These are phyloP conservation scores for Acomys russatus DNA, from an alignment of 2,797 vertebrate species.

Conservation along the genomic window DNA sequence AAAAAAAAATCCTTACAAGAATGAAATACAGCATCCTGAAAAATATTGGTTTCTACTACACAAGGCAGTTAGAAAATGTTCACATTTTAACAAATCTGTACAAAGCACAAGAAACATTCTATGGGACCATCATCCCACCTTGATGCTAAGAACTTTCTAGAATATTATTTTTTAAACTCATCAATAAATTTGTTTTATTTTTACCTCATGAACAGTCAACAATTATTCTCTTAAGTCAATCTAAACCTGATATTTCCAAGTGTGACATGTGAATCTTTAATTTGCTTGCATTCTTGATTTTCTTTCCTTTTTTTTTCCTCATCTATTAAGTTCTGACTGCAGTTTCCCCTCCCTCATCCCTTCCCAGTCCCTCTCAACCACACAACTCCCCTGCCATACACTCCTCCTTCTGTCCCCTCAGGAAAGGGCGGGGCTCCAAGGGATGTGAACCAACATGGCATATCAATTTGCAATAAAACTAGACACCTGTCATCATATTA, in stretches of 20 bases:
- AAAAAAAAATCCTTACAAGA: too few relatives aligned
- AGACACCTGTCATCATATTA: background rate
- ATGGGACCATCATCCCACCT: too few relatives aligned
- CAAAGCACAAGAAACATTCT: too few relatives aligned
- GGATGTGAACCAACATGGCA: background rate
- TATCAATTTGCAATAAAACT: background rate
- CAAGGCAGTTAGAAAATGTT: too few relatives aligned
- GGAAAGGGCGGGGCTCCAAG: background rate
- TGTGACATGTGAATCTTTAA: conserved; percentile 4
- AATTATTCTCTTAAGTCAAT: conserved; percentile 32
- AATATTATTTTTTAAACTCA: background rate
- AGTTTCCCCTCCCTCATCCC: background rate
- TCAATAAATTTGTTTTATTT: background rate
- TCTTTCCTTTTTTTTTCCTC: background rate
- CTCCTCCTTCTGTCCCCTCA: background rate
- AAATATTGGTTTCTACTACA: too few relatives aligned
- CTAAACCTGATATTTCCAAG: conserved; percentile 43
- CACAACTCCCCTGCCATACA: background rate
- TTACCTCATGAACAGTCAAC: background rate
- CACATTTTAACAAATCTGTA: too few relatives aligned
- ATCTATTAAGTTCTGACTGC: background rate
- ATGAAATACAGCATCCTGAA: too few relatives aligned
- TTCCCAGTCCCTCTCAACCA: background rate
- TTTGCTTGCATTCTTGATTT: background rate
- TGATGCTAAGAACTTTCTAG: too few relatives aligned